Evolutionary conservation across 2,113 vertebrate genomes (phyloP), one percentile per base, ranked within the genome.

Genomic region (Budorcas taxicolor): DNA sequence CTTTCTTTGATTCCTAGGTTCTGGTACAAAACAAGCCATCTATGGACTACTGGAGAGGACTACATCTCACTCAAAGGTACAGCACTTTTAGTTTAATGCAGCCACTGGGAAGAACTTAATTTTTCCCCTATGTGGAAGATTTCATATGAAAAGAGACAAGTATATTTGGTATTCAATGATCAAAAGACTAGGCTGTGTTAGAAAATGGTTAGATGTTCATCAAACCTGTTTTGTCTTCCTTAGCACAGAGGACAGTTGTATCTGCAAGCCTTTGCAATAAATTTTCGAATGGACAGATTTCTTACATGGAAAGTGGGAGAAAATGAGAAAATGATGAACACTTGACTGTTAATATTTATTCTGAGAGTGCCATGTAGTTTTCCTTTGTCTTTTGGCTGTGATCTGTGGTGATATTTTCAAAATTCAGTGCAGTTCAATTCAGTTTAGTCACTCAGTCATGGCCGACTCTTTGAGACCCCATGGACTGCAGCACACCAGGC

Each of bases 151-250:
- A 90, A 84, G 21, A 17, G 5, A 21, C 7, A 84, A 29, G 15
- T n/a, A 86, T 87, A 71, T 74, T 52, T 74, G 17, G 2, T 40
- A 92, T 6, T 57, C 81, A 67, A 29, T 43, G 6, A 52, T 52
- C 6, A 74, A 88, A 67, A 88, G 31, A 15, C 31, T 82, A 33
- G 13, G 57, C 7, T 64, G 19, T 85, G 14, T 91, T 80, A 64
- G 67, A 62, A 74, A 95, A 62, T 78, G 15, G 58, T n/a, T 80
- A 91, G 29, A 33, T 80, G 64, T 33, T 95, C 29, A 86, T 40
- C 19, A 85, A 62, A 80, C 1, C 58, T 43, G 13, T 45, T 91
- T 78, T 12, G 3, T 64, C 47, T 78, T 86, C n/a, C 27, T 29
- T 29, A 53, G 64, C 19, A 53, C 25, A 57, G 2, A 45, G 60